A percentile compares a stretch with the other conserved stretches of the same genome.
phyloP scores from a whole-genome alignment of 2,797 vertebrate species.

The Silurus aristotelis region DNA sequence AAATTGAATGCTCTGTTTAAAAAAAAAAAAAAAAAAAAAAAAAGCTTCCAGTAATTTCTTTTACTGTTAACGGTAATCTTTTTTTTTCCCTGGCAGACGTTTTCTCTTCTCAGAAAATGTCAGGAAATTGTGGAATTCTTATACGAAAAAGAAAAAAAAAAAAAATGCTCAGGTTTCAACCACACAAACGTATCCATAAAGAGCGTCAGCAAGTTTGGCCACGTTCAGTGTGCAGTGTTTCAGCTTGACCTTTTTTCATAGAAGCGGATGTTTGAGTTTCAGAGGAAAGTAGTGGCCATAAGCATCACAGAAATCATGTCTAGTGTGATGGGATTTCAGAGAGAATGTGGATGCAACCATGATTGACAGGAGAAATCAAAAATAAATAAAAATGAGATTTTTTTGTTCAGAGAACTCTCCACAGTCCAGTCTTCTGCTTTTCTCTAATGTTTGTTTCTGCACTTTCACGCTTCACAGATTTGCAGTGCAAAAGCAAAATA shows the following conservation, averaged over 20 bases:
- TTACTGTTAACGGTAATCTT: slow-evolving; percentile 51
- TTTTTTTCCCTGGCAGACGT: slow-evolving; percentile 59
- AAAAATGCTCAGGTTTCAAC: neutral
- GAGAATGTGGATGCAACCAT: neutral
- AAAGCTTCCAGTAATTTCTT: slow-evolving; percentile 25
- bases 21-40: neutral
- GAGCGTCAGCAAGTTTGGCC: neutral
- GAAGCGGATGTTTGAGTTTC: neutral
- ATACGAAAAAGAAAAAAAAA: too few species aligned
- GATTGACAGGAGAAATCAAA: too few species aligned
- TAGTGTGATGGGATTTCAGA: neutral
- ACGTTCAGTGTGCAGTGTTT: neutral
- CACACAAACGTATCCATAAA: neutral
- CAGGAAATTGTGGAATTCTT: neutral
- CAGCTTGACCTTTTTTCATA: neutral
- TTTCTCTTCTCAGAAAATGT: neutral
- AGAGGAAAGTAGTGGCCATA: neutral
- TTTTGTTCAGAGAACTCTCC: too few species aligned
- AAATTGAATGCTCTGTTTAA: slow-evolving; percentile 47
- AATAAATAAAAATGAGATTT: neutral
- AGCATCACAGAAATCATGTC: neutral
- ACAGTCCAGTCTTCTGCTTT: neutral
- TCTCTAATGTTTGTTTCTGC: neutral
- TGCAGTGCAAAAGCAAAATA: neutral
- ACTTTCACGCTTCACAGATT: neutral